A percentile compares a stretch with the other conserved stretches of the same genome.
Conservation (phyloP, 2,888 invertebrate species). For the Trissoscelio sp. region DNA sequence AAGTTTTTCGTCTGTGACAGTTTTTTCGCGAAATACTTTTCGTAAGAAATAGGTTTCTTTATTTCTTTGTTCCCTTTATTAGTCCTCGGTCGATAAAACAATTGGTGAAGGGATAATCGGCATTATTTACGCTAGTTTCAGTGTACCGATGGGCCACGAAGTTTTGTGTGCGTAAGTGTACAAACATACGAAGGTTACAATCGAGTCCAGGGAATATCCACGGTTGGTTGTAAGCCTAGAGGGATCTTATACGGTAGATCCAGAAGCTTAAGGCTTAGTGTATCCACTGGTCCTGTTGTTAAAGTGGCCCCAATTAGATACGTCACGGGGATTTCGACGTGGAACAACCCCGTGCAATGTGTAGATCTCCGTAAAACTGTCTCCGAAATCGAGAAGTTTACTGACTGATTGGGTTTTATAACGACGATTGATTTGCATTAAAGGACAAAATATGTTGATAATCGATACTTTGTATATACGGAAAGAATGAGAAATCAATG, state of each 20-base stretch:
- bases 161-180: conserved; percentile 56
- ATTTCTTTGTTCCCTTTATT: conserved; percentile 32
- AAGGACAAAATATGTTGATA: too few relatives aligned
- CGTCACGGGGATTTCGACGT: conserved; percentile 82
- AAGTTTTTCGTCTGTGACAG: neutral
- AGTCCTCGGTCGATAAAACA: conserved; percentile 82
- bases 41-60: conserved; percentile 14
- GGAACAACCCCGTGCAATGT: conserved; percentile 69
- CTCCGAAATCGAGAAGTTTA: conserved; percentile 24
- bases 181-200: conserved; percentile 60
- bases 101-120: conserved; percentile 83
- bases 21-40: too few relatives aligned
- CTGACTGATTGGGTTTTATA: conserved; percentile 5
- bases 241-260: conserved; percentile 79
- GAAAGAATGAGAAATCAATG: too few relatives aligned
- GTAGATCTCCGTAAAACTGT: conserved; percentile 42
- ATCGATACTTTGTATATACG: too few relatives aligned
- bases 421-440: too few relatives aligned
- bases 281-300: conserved; percentile 76
- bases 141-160: conserved; percentile 57
- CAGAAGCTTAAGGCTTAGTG: conserved; percentile 79
- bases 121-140: conserved; percentile 83
- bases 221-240: conserved; percentile 80
- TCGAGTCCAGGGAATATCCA: conserved; percentile 72
- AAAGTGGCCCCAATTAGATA: conserved; percentile 83